These are phyloP conservation scores for Epiblema foenella DNA, from an alignment of 2,888 invertebrate species.

Conservation along the genomic window DNA sequence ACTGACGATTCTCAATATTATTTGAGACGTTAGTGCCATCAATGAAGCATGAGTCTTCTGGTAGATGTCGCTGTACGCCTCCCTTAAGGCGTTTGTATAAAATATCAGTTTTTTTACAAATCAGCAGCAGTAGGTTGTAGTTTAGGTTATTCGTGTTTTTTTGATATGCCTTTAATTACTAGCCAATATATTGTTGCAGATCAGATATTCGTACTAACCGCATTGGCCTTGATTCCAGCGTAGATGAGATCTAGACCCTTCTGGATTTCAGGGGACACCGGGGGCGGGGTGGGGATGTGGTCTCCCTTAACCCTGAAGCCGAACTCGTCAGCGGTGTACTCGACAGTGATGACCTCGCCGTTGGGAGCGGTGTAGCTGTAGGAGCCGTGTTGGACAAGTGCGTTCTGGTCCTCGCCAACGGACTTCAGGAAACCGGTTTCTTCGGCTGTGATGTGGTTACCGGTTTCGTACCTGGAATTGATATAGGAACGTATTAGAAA, in stretches of 20 bases:
- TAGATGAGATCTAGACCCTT: constrained; percentile 94
- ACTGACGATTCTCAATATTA: too few relatives aligned
- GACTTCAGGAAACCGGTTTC: constrained; percentile 91
- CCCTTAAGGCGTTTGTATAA: too few relatives aligned
- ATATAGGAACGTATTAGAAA: background rate
- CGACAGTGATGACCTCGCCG: constrained; percentile 89
- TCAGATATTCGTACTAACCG: constrained; percentile 61
- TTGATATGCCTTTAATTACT: too few relatives aligned
- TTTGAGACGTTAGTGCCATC: too few relatives aligned
- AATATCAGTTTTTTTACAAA: too few relatives aligned
- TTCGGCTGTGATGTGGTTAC: constrained; percentile 91
- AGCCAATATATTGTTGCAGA: too few relatives aligned
- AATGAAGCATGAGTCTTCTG: too few relatives aligned
- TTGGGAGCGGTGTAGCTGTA: constrained; percentile 93
- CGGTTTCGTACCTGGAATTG: constrained; percentile 90
- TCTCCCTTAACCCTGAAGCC: constrained; percentile 93
- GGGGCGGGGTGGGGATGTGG: constrained; percentile 93
- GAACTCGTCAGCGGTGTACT: constrained; percentile 92
- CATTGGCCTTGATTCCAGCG: constrained; percentile 89
- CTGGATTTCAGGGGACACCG: constrained; percentile 93
- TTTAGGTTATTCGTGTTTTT: too few relatives aligned
- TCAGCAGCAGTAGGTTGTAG: too few relatives aligned
- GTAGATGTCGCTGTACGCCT: too few relatives aligned
- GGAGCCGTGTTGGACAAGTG: constrained; percentile 91
- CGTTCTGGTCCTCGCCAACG: constrained; percentile 87